Evolutionary conservation across 2,113 vertebrate species (phyloP).

Genomic region (Dipodomys spectabilis): DNA sequence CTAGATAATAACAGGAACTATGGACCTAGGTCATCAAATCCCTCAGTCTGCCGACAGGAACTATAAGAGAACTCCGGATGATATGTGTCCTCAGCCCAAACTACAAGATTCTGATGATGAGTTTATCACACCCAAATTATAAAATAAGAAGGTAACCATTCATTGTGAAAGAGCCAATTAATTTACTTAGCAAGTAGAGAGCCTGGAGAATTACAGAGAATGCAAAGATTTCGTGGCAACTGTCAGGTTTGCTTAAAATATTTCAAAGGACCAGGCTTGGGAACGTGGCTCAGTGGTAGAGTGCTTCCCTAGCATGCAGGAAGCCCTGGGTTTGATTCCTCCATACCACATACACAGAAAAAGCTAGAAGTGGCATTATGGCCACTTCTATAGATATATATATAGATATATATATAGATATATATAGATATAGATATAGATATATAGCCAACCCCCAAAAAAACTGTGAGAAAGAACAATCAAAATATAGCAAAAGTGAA

Average conservation of each 20-base stretch:
- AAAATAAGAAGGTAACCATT: neutral
- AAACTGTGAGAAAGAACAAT: neutral
- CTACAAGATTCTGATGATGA: neutral
- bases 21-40: no score
- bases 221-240: neutral
- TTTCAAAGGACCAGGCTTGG: neutral
- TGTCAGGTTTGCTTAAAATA: neutral
- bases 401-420: no score
- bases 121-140: neutral
- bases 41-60: no score
- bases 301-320: no score
- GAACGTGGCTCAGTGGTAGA: no score
- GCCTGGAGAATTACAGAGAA: neutral
- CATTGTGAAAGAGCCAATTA: neutral
- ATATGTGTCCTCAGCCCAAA: no score
- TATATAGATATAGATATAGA: no score
- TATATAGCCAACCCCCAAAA: neutral
- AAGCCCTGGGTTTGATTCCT: no score
- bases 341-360: no score
- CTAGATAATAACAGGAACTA: no score
- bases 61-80: no score
- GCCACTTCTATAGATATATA: no score
- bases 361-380: neutral
- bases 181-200: neutral
- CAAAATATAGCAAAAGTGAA: neutral